Base-by-base conservation (phyloP, 2,888 invertebrate genomes). In the Sinodicranocentrus sp. region DNA sequence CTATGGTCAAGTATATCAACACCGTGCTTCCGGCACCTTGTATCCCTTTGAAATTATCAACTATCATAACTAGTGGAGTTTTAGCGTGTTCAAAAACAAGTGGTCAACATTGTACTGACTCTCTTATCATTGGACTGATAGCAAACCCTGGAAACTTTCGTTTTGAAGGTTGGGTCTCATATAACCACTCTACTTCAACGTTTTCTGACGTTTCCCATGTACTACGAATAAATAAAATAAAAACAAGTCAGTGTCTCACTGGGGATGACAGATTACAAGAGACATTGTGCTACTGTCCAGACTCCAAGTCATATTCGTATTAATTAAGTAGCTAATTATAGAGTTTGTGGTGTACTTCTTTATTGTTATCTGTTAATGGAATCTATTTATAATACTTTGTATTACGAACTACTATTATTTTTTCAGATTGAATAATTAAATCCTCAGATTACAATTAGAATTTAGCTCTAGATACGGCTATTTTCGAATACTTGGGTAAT, bases 91-190 rank as follows among this genome's bases (percentile, higher is more conserved):
- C 10, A 17, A 48, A 48, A n/a, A 33, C 33, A 10, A n/a, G n/a
- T n/a, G n/a, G n/a, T n/a, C n/a, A n/a, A n/a, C n/a, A n/a, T n/a
- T n/a, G n/a, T n/a, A n/a, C 23, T 33, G 43, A 2, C n/a, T n/a
- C 68, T 19, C 17, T 82, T 28, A 44, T 87, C 65, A 76, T 87
- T 10, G 84, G 82, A 0, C 65, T 87, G 33, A 15, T 33, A 10
- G 82, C 85, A 0, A 26, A 10, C 2, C 87, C 87, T 6, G 87
- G 87, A 15, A 48, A 85, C 21, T 87, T 86, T 61, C 23, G 85
- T 15, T 86, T 84, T 68, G 87, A 87, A 77, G 86, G 84, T 5
- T 72, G 78, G 65, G 82, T 86, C 8, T 68, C 75, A n/a, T 87
- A 43, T 26, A 44, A 73, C 17, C n/a, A 28, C 13, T 57, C 21